phyloP scores from a whole-genome alignment of 2,888 invertebrate species.

The Polyommatus icarus region DNA sequence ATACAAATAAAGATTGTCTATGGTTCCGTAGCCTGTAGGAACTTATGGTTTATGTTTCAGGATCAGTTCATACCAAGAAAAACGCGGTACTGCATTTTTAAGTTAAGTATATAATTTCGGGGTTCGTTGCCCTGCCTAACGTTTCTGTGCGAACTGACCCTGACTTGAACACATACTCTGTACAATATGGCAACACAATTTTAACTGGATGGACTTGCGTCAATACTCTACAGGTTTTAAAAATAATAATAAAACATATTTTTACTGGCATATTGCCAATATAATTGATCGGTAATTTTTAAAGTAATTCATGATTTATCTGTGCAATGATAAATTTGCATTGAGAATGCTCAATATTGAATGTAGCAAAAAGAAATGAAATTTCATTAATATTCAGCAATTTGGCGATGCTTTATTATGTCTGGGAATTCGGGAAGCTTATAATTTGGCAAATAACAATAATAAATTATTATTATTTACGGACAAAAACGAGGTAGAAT shows the following conservation, averaged over 20 bases:
- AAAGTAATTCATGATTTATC: background rate
- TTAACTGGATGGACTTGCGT: background rate
- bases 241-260: background rate
- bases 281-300: background rate
- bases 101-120: too few relatives aligned
- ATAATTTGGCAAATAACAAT: background rate
- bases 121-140: too few relatives aligned
- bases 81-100: background rate
- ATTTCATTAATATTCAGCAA: too few relatives aligned
- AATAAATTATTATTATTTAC: background rate
- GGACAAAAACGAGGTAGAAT: background rate
- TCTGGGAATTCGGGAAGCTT: background rate
- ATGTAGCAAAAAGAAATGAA: too few relatives aligned
- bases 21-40: background rate
- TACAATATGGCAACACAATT: background rate
- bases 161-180: background rate
- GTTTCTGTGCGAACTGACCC: background rate
- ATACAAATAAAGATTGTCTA: conserved; percentile 6
- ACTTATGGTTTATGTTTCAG: background rate
- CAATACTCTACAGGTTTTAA: background rate
- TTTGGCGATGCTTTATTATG: background rate
- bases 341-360: too few relatives aligned
- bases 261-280: background rate
- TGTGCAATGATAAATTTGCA: background rate
- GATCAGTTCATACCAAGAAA: background rate